Evolutionary conservation across 2,888 invertebrate species (phyloP), one percentile per base, ranked within the genome.

Genomic region (Papilio protenor): DNA sequence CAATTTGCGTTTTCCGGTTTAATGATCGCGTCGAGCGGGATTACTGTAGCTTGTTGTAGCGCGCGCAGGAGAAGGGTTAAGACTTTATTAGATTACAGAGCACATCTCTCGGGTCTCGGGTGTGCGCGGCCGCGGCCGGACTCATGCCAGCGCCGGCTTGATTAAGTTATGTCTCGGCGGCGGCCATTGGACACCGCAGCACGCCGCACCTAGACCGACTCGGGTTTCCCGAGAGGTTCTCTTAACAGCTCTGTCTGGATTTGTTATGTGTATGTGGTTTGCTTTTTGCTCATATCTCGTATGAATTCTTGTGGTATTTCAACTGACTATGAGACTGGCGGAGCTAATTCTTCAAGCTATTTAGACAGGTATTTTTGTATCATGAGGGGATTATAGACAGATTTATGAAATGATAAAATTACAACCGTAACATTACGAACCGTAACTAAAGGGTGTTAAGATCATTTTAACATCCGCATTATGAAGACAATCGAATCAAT

Each of bases 1-100:
- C 90, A 93, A 93, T 94, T 94, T 91, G 92, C 92, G 92, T 90
- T 91, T 94, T 94, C 94, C 94, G 92, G 94, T 91, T 91, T 91
- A 92, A 81, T 92, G 93, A 85, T 87, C 87, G 89, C 91, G 94
- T 94, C 94, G 90, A 91, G 88, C 84, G 85, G 89, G 87, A 92
- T 92, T 88, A 90, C 82, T 83, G 81, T 83, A 81, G 80, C 81
- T 79, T 80, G 80, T 79, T 80, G 76, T 79, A 79, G 80, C 81
- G 82, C 79, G 82, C 82, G 81, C 81, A 78, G 81, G 80, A 81
- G 82, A 87, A 86, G 89, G 89, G 89, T 87, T 90, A 86, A 88
- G 83, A 73, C 85, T 88, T 89, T 90, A 88, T 88, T 88, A 85
- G 85, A 83, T 83, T 82, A 83, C 82, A 81, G 75, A 72, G 75